phyloP scores from a whole-genome alignment of 2,797 vertebrate genomes.

The Cossypha niveicapilla region DNA sequence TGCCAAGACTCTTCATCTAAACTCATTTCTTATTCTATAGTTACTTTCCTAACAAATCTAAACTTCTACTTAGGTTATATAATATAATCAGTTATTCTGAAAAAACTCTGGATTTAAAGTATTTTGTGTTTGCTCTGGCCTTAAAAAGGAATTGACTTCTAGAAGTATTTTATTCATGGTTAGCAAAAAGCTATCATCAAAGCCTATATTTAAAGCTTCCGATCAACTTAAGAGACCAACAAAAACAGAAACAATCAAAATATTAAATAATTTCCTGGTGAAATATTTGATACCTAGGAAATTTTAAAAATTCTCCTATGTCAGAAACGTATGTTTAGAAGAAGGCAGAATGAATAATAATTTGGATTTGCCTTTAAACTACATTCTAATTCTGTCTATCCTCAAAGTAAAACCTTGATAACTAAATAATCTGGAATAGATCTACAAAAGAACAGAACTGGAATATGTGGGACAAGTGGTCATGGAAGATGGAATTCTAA shows the following conservation, averaged over 20 bases:
- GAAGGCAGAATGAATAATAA: not conserved
- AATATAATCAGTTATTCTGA: not conserved
- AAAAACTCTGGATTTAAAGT: not conserved
- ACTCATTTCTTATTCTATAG: not conserved
- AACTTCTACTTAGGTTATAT: not conserved
- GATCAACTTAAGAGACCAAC: not conserved
- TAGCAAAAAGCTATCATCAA: not conserved
- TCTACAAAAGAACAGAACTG: not conserved
- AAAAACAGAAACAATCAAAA: not conserved
- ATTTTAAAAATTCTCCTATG: not conserved
- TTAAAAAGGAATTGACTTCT: not conserved
- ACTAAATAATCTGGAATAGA: not conserved
- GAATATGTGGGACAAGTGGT: not conserved
- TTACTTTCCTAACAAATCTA: not conserved
- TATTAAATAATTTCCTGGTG: not conserved
- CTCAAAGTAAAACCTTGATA: not conserved
- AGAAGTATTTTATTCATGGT: not conserved
- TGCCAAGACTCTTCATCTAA: not conserved
- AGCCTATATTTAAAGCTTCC: not conserved
- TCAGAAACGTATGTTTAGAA: not conserved
- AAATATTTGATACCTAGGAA: not conserved
- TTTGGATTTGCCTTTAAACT: not conserved
- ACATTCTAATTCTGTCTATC: not conserved
- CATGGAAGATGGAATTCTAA: not conserved
- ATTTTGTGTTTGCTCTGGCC: not conserved